These are phyloP conservation scores for Steinernema feltiae DNA, from an alignment of 1,140 invertebrate genomes.

Conservation along the genomic window DNA sequence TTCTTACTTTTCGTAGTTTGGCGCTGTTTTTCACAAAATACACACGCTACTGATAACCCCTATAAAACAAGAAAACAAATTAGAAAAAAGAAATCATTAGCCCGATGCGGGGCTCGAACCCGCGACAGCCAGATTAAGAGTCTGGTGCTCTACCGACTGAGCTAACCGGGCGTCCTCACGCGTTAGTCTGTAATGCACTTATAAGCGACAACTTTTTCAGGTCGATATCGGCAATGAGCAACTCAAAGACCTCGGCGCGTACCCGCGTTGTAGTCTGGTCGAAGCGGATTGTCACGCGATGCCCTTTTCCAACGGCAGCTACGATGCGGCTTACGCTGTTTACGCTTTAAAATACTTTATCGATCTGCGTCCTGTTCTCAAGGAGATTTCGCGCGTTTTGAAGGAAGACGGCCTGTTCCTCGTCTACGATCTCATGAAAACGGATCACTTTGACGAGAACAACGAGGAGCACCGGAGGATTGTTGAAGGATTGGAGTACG, in stretches of 20 bases:
- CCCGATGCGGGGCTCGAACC: slow-evolving; percentile 32
- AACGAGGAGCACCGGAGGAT: slow-evolving; percentile 48
- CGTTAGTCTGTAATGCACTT: slow-evolving; percentile 9
- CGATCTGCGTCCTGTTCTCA: slow-evolving; percentile 42
- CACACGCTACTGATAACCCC: no score
- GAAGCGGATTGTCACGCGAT: slow-evolving; percentile 66
- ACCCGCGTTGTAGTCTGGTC: slow-evolving; percentile 38
- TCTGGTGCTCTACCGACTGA: slow-evolving; percentile 42
- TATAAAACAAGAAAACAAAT: no score
- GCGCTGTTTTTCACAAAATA: no score
- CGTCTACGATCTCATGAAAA: slow-evolving; percentile 55
- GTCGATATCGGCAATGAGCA: slow-evolving; percentile 48
- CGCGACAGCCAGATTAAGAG: slow-evolving; percentile 40
- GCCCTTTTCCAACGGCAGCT: slow-evolving; percentile 47
- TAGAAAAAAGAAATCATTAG: neutral
- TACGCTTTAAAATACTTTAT: slow-evolving; percentile 56
- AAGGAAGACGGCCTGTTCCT: slow-evolving; percentile 43
- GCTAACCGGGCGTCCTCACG: no score
- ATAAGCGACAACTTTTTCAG: slow-evolving; percentile 26
- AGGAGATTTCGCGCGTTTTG: slow-evolving; percentile 37
- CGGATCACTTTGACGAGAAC: slow-evolving; percentile 44
- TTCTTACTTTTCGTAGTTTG: neutral
- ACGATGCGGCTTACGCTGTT: slow-evolving; percentile 54
- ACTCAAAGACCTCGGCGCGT: slow-evolving; percentile 38
- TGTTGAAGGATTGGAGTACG: slow-evolving; percentile 50